Percentiles rank a stretch among this genome's conserved stretches.
phyloP scores from a whole-genome alignment of 2,797 vertebrate genomes.

The Eleutherodactylus coqui region DNA sequence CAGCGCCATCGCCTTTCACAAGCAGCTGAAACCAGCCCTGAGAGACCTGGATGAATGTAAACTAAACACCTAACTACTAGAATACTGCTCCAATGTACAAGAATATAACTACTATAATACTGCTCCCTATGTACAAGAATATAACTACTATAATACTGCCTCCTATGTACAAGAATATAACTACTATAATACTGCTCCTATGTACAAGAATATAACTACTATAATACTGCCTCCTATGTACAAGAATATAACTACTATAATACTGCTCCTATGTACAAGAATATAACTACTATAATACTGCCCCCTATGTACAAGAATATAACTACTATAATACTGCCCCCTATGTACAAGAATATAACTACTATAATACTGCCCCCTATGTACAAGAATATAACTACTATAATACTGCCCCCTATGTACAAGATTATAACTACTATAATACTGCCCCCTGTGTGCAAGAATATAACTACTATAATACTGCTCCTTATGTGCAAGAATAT shows the following conservation, averaged over 20 bases:
- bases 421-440: not conserved
- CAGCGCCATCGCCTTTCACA: conserved; percentile 84
- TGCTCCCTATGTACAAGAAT: not conserved
- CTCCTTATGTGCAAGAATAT: not conserved
- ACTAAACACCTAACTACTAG: too few relatives aligned
- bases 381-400: not conserved
- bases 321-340: not conserved
- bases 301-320: not conserved
- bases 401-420: not conserved
- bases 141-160: not conserved
- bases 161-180: not conserved
- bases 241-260: not conserved
- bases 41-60: conserved; percentile 83
- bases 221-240: not conserved
- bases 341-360: not conserved
- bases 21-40: conserved; percentile 86
- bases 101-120: not conserved
- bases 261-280: not conserved
- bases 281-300: not conserved
- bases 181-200: not conserved
- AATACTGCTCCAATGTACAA: too few relatives aligned
- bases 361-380: not conserved
- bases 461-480: not conserved
- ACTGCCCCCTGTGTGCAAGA: not conserved
- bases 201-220: conserved; percentile 8